Base-by-base conservation (phyloP, 2,113 vertebrate species). In the Colossoma macropomum region DNA sequence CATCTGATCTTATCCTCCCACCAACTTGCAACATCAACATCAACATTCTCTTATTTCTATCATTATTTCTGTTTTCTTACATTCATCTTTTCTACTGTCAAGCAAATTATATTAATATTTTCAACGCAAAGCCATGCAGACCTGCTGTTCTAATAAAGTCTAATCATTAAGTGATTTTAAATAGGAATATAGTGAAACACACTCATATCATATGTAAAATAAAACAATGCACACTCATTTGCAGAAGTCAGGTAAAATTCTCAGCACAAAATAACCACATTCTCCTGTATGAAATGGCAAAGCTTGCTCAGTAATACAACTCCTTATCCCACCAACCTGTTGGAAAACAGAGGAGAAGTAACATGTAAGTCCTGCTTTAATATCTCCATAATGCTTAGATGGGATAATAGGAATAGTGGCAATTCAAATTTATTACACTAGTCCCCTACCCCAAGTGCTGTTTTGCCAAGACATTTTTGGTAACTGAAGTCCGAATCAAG, bases 281-380 rank as follows among this genome's bases (percentile, higher is more conserved):
- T 34, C 16, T 69, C 34, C 13, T 23, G 34, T 9, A 38, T 27
- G 17, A 38, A 23, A 69, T 38, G 68, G n/a, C 34, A 21, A 25
- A 25, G 28, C 30, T 76, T 38, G 66, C 75, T 93, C 88, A 97
- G 83, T 96, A 96, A 87, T 97, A 96, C 77, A 96, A 91, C 77
- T 97, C 95, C 88, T 95, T 90, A 91, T 97, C 95, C 94, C 94
- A 96, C 96, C 96, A 96, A 84, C 96, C 96, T 96, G 87, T 28
- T 71, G 52, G 82, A 80, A 25, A 76, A 62, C 68, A 38, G 7
- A 74, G 3, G 59, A 27, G 13, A 48, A 32, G 34, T 1, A 7
- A 38, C 34, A 59, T 34, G 28, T 72, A 5, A 41, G 52, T 0
- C n/a, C 15, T 54, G 30, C 13, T 65, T 65, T 34, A 48, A 32